A percentile compares a stretch with the other conserved stretches of the same genome.
Conservation (phyloP, 2,797 vertebrate genomes). For the Echeneis naucrates region DNA sequence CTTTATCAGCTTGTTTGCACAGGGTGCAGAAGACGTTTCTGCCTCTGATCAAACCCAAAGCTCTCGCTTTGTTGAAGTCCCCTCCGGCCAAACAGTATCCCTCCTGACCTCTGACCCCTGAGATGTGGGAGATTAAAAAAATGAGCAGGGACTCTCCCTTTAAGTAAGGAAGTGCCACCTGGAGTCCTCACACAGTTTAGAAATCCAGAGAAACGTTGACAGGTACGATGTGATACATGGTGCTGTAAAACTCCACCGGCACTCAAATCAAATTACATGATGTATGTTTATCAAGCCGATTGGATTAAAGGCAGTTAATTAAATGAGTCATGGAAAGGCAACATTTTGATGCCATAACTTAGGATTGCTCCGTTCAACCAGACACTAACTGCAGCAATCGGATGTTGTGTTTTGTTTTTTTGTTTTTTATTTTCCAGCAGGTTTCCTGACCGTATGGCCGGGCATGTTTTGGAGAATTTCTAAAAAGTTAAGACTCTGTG, state of each 20-base stretch:
- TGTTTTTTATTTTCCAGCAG: not conserved
- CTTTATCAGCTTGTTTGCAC: constrained; percentile 51
- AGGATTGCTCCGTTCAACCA: constrained; percentile 36
- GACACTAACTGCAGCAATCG: constrained; percentile 11
- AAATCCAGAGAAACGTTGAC: too few species aligned
- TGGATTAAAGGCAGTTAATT: constrained; percentile 68
- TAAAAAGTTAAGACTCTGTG: not conserved
- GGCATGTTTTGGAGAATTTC: constrained; percentile 8
- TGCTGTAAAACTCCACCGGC: constrained; percentile 23
- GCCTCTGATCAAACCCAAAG: not conserved
- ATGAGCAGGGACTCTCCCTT: not conserved
- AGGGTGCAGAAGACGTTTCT: constrained; percentile 15
- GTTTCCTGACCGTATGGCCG: not conserved
- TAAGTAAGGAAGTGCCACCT: constrained; percentile 30
- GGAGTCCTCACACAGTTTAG: constrained; percentile 21
- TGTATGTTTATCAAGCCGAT: constrained; percentile 63
- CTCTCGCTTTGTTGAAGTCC: constrained; percentile 6
- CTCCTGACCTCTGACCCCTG: constrained; percentile 43
- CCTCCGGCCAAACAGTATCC: not conserved
- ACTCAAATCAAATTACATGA: constrained; percentile 57
- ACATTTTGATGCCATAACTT: constrained; percentile 58
- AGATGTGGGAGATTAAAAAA: not conserved
- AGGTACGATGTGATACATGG: constrained; percentile 14
- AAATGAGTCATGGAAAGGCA: constrained; percentile 64
- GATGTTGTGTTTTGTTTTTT: too few species aligned